Evolutionary conservation across 2,888 invertebrate genomes (phyloP).

Genomic region (Cheilosia urbana): DNA sequence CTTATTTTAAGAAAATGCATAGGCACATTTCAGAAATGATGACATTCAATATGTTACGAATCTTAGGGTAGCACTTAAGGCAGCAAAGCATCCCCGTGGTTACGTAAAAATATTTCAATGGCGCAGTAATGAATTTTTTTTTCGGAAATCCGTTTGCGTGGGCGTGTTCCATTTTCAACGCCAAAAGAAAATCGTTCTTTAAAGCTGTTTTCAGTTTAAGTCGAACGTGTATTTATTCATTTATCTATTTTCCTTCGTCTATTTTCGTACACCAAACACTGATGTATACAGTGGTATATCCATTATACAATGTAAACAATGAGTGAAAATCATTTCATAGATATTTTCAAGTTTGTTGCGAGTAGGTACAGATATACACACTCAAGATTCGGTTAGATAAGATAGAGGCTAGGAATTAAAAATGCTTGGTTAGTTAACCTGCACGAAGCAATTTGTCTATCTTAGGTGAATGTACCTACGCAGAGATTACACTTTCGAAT

Average conservation of each 20-base stretch:
- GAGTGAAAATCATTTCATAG: conserved; percentile 42
- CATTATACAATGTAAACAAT: conserved; percentile 58
- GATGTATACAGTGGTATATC: conserved; percentile 38
- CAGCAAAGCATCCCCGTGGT: neutral
- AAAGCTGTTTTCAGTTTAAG: conserved; percentile 22
- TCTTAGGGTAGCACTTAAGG: neutral
- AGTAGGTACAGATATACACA: neutral
- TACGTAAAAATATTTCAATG: conserved; percentile 13
- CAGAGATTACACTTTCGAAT: conserved; percentile 17
- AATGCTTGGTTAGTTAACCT: conserved; percentile 31
- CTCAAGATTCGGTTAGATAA: conserved; percentile 34
- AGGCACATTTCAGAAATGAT: too few species aligned
- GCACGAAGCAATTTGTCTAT: conserved; percentile 30
- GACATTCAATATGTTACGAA: too few species aligned
- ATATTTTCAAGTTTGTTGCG: conserved; percentile 35
- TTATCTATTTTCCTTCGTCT: conserved; percentile 52
- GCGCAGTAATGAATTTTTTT: conserved; percentile 7
- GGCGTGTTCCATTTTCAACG: conserved; percentile 8
- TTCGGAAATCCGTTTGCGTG: conserved; percentile 31
- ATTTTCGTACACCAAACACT: conserved; percentile 46
- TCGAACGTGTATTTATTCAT: conserved; percentile 45
- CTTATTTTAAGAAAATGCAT: too few species aligned
- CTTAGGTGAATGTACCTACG: conserved; percentile 47
- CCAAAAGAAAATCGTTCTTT: conserved; percentile 11
- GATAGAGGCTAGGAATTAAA: conserved; percentile 34